Evolutionary conservation across 2,113 vertebrate genomes (phyloP).

Genomic region (Emydocephalus ijimae): DNA sequence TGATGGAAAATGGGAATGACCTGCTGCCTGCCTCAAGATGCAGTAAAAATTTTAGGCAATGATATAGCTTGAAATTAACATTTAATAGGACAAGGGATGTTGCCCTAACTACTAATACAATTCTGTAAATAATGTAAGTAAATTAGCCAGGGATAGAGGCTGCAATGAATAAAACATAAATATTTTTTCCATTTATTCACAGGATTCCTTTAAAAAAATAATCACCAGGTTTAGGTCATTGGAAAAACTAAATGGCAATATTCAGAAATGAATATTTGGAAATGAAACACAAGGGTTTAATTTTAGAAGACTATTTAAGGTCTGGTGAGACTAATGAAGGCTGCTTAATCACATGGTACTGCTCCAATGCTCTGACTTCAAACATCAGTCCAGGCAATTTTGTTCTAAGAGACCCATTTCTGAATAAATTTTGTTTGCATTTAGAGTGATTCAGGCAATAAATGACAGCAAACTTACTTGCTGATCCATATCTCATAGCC

Average conservation of each 20-base stretch:
- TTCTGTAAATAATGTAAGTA: constrained; percentile 70
- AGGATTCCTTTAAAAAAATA: constrained; percentile 45
- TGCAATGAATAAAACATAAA: constrained; percentile 64
- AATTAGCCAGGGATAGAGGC: constrained; percentile 64
- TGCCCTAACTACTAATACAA: constrained; percentile 60
- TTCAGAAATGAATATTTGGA: constrained; percentile 3
- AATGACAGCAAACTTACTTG: not conserved
- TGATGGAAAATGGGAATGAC: constrained; percentile 55
- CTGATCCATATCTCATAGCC: not conserved
- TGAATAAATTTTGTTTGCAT: not conserved
- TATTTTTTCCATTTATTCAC: constrained; percentile 49
- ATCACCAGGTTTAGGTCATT: constrained; percentile 49
- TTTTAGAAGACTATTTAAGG: not conserved
- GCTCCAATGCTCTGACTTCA: not conserved
- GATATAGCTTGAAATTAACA: constrained; percentile 59
- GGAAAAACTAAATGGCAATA: constrained; percentile 11
- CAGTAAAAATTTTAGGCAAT: constrained; percentile 55
- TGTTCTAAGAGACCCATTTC: not conserved
- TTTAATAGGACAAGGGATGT: constrained; percentile 57
- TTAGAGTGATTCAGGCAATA: not conserved
- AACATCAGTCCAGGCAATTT: constrained; percentile 12
- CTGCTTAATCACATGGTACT: not conserved
- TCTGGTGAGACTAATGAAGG: not conserved
- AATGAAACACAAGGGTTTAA: constrained; percentile 22
- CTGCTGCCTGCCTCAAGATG: constrained; percentile 52